phyloP scores from a whole-genome alignment of 1,140 invertebrate genomes.

The Drosophila neocordata region DNA sequence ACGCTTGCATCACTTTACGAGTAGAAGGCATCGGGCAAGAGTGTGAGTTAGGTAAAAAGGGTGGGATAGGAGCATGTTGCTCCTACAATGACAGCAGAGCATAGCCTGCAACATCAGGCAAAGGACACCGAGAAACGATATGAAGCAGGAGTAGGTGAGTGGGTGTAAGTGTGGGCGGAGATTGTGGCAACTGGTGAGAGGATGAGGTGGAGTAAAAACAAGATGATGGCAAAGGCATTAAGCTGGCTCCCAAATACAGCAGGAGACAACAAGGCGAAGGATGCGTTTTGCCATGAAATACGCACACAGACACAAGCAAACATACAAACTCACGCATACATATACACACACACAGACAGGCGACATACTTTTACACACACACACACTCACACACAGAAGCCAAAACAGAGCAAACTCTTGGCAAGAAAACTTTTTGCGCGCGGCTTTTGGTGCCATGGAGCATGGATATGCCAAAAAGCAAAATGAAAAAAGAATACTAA shows the following conservation, averaged over 20 bases:
- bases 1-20: constrained; percentile 59
- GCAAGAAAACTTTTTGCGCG: constrained; percentile 51
- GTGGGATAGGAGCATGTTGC: constrained; percentile 24
- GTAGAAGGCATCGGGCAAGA: constrained; percentile 16
- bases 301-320: constrained; percentile 30
- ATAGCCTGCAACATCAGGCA: constrained; percentile 64
- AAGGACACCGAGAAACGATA: constrained; percentile 43
- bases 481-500: constrained; percentile 16
- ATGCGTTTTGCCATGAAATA: constrained; percentile 73
- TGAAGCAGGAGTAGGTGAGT: not conserved
- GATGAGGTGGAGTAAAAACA: constrained; percentile 29
- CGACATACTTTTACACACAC: constrained; percentile 57
- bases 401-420: constrained; percentile 39
- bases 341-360: constrained; percentile 21
- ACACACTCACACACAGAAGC: constrained; percentile 1
- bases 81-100: constrained; percentile 67
- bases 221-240: constrained; percentile 69
- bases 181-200: not conserved
- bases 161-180: constrained; percentile 15
- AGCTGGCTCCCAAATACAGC: constrained; percentile 54
- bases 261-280: constrained; percentile 51
- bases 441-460: constrained; percentile 36
- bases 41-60: not conserved
- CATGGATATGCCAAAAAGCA: constrained; percentile 22
- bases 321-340: constrained; percentile 17